A percentile compares a stretch with the other conserved stretches of the same genome.
These are phyloP conservation scores for Diplogasteroides magnus DNA, from an alignment of 1,140 invertebrate species.

Conservation along the genomic window DNA sequence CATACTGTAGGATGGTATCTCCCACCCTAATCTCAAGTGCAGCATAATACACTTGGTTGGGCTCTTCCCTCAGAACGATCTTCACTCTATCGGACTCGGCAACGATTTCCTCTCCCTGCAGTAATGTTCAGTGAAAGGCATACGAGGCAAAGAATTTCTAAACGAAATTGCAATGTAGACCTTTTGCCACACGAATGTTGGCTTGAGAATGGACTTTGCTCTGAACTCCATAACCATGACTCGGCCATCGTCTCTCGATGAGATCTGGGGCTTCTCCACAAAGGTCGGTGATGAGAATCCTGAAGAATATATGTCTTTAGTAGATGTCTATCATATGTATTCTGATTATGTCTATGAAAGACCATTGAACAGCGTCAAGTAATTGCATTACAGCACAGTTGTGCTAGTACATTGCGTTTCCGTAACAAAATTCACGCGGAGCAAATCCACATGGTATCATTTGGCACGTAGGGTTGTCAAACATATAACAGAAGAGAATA, in stretches of 20 bases:
- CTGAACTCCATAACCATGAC: slow-evolving; percentile 95
- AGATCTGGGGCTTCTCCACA: slow-evolving; percentile 89
- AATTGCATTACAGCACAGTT: too few relatives aligned
- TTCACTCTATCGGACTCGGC: slow-evolving; percentile 74
- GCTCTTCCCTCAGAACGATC: slow-evolving; percentile 51
- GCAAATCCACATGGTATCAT: too few relatives aligned
- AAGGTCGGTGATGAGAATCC: slow-evolving; percentile 81
- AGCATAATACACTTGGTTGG: slow-evolving; percentile 51
- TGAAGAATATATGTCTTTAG: slow-evolving; percentile 19
- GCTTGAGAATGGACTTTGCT: slow-evolving; percentile 85
- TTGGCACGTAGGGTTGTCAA: too few relatives aligned
- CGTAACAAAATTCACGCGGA: too few relatives aligned
- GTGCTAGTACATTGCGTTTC: too few relatives aligned
- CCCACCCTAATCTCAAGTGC: slow-evolving; percentile 48
- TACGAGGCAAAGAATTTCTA: too few relatives aligned
- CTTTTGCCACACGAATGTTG: slow-evolving; percentile 82
- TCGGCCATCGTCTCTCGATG: slow-evolving; percentile 88
- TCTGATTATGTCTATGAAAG: too few relatives aligned
- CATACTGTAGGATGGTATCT: not conserved
- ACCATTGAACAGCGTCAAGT: too few relatives aligned
- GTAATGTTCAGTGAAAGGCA: too few relatives aligned
- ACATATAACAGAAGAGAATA: slow-evolving; percentile 19
- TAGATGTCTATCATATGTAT: not conserved
- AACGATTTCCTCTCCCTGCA: slow-evolving; percentile 71
- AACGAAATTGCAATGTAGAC: slow-evolving; percentile 9